Evolutionary conservation across 1,140 invertebrate genomes (phyloP).

Genomic region (Drosophila jambulina): DNA sequence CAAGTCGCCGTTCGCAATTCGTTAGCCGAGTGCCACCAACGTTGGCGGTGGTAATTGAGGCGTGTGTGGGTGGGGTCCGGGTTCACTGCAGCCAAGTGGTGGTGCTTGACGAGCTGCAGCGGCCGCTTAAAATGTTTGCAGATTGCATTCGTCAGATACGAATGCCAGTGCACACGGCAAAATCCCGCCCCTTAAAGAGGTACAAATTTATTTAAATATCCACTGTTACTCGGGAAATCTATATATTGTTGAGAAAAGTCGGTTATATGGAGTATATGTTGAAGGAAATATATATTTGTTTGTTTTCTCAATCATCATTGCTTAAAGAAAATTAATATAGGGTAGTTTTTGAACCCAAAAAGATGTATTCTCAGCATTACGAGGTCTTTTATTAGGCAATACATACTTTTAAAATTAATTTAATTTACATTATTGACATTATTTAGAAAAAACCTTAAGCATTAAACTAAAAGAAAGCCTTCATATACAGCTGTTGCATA

Average conservation of each 20-base stretch:
- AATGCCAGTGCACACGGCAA: constrained; percentile 18
- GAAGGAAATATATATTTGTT: neutral
- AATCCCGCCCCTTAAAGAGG: neutral
- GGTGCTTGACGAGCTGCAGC: constrained; percentile 66
- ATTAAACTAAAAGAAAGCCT: too few species aligned
- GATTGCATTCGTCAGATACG: constrained; percentile 71
- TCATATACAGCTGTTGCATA: too few species aligned
- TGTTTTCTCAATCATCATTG: neutral
- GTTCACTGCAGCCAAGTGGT: constrained; percentile 16
- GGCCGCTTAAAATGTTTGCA: constrained; percentile 69
- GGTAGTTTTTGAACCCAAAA: neutral
- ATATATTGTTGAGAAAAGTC: neutral
- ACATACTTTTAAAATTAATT: too few species aligned
- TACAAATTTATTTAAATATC: constrained; percentile 3
- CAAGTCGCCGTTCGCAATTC: constrained; percentile 48
- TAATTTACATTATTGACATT: too few species aligned
- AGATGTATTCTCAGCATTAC: neutral
- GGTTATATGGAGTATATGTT: neutral
- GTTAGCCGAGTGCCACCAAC: constrained; percentile 77
- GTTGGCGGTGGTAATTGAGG: constrained; percentile 60
- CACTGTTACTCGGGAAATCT: neutral
- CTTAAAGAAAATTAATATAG: neutral
- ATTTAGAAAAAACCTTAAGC: too few species aligned
- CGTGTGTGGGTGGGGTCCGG: constrained; percentile 46
- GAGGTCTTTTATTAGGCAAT: too few species aligned